Percentiles rank a stretch among this genome's conserved stretches.
These are phyloP conservation scores for Lysandra coridon DNA, from an alignment of 2,888 invertebrate species.

Conservation along the genomic window DNA sequence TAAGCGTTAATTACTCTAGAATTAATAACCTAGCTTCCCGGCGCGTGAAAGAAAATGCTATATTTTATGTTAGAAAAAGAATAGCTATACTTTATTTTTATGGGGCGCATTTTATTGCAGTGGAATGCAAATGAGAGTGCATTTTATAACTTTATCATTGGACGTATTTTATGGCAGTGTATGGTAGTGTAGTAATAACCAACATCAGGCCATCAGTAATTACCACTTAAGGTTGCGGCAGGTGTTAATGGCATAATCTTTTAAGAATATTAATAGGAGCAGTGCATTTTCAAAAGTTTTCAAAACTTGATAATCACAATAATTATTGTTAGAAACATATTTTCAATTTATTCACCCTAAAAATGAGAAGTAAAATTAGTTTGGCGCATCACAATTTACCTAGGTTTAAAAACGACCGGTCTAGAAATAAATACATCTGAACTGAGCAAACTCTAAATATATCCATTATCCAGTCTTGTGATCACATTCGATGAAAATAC, in stretches of 20 bases:
- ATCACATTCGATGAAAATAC: not conserved
- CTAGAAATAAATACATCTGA: slow-evolving; percentile 4
- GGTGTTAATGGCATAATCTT: not conserved
- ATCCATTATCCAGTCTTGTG: not conserved
- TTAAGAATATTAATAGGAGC: not conserved
- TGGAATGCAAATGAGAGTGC: slow-evolving; percentile 7
- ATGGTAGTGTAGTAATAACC: no score
- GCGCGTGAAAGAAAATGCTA: slow-evolving; percentile 11
- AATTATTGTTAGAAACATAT: not conserved
- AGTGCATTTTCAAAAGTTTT: not conserved
- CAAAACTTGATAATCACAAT: not conserved
- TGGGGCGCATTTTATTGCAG: slow-evolving; percentile 8
- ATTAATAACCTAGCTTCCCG: slow-evolving; percentile 13
- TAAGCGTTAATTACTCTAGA: slow-evolving; percentile 21
- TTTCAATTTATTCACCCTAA: not conserved
- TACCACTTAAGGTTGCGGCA: not conserved
- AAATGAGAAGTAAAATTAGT: not conserved
- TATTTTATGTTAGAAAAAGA: slow-evolving; percentile 7
- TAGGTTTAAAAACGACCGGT: slow-evolving; percentile 8
- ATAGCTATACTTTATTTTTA: slow-evolving; percentile 3
- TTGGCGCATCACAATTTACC: not conserved
- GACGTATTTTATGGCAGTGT: not conserved
- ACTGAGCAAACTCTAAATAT: slow-evolving; percentile 1
- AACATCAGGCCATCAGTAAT: not conserved
- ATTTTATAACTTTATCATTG: slow-evolving; percentile 4